Evolutionary conservation across 2,888 invertebrate species (phyloP), one percentile per base, ranked within the genome.

Genomic region (Cordilura impudica): DNA sequence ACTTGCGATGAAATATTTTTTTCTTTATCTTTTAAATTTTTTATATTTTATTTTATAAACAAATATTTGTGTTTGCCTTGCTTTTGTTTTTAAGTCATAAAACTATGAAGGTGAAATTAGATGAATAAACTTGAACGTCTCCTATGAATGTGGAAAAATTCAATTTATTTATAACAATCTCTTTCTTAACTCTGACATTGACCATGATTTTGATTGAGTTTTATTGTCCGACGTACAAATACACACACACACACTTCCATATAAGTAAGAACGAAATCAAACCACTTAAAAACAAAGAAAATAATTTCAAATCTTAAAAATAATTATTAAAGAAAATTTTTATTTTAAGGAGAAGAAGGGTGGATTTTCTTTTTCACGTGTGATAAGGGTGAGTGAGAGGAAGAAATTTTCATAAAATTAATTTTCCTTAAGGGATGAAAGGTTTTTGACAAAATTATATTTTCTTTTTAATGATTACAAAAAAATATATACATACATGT

Each of bases 191-290:
- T 45, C 61, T 77, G 71, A 67, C 61, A 72, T 72, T 72, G 77
- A 56, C 61, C 72, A 78, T 78, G 72, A 78, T 67, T 66, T 61
- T 49, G 61, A 63, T 63, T 61, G 61, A 72, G 47, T 49, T 10
- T 61, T 51, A 31, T 31, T 10, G 12, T 31, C 10, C 8, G 8
- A n/a, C n/a, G n/a, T n/a, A n/a, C n/a, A n/a, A n/a, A n/a, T n/a
- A n/a, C n/a, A n/a, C n/a, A n/a, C 1, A 1, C 31, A 31, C 10
- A 31, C 31, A 10, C 3, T 39, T 39, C n/a, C n/a, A n/a, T 4
- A n/a, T n/a, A n/a, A n/a, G n/a, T n/a, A n/a, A n/a, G n/a, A n/a
- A n/a, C n/a, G n/a, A n/a, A n/a, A n/a, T n/a, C 35, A 39, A 26
- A 26, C 26, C 3, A 26, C 3, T 3, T 4, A 26, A 26, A 26